Conservation (phyloP, 2,797 vertebrate genomes). For the Gila robusta region DNA sequence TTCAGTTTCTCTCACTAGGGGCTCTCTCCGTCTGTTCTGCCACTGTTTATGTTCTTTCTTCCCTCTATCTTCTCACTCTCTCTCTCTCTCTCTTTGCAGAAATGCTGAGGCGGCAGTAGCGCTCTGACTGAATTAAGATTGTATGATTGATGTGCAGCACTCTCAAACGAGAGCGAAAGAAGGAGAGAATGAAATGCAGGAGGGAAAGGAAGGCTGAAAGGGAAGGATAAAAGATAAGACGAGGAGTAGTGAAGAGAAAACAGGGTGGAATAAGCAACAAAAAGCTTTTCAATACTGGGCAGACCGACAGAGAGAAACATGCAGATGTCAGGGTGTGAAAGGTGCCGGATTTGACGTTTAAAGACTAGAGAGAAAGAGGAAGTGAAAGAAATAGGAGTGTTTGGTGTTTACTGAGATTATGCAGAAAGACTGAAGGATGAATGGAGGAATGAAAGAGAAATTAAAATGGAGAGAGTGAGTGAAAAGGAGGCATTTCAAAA, state of each 20-base stretch:
- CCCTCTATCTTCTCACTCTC: constrained; percentile 32
- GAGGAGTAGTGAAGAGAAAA: constrained; percentile 16
- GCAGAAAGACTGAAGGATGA: background rate
- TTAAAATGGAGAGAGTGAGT: background rate
- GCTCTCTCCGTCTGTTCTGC: constrained; percentile 21
- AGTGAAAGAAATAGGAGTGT: background rate
- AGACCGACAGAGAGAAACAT: constrained; percentile 27
- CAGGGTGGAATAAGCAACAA: constrained; percentile 4
- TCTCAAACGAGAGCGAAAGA: constrained; percentile 46
- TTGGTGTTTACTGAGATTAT: background rate
- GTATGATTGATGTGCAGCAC: constrained; percentile 58
- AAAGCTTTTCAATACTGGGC: constrained; percentile 1
- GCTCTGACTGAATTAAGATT: constrained; percentile 55
- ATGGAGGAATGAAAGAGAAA: constrained; percentile 13
- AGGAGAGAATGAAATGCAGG: constrained; percentile 10
- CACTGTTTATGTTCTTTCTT: constrained; percentile 25
- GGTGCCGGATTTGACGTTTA: background rate
- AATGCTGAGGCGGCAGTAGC: constrained; percentile 59
- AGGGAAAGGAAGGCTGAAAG: constrained; percentile 39
- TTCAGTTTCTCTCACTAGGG: constrained; percentile 7
- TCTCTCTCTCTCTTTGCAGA: constrained; percentile 36
- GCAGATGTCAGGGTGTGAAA: constrained; percentile 24
- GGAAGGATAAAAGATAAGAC: constrained; percentile 40
- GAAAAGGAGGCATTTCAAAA: background rate
- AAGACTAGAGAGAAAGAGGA: background rate